Evolutionary conservation across 1,140 invertebrate genomes (phyloP).

Genomic region (Drusus annulatus): DNA sequence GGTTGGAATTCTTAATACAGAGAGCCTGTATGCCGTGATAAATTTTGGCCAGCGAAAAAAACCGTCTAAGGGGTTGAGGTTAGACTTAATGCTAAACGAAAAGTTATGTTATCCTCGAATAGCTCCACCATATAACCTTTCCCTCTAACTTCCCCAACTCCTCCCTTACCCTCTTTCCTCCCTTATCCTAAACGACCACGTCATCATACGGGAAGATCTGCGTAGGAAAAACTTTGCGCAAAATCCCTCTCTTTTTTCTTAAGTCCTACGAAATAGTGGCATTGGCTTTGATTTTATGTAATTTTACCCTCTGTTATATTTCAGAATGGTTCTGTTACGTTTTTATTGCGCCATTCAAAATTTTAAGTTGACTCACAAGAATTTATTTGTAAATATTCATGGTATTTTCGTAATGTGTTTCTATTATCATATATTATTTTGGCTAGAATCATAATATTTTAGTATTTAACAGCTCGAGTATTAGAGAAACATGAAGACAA

Average conservation of each 20-base stretch:
- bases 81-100: conserved; percentile 59
- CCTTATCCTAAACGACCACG: conserved; percentile 30
- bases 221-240: conserved; percentile 15
- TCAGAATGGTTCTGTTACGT: conserved; percentile 11
- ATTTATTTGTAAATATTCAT: no score
- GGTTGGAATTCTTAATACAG: neutral
- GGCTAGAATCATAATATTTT: no score
- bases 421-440: no score
- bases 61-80: conserved; percentile 34
- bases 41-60: conserved; percentile 52
- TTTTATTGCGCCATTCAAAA: conserved; percentile 20
- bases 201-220: conserved; percentile 40
- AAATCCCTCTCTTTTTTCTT: conserved; percentile 10
- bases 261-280: conserved; percentile 40
- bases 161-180: neutral
- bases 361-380: neutral
- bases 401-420: no score
- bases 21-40: conserved; percentile 40
- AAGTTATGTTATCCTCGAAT: conserved; percentile 59
- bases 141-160: neutral
- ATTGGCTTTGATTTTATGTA: conserved; percentile 38
- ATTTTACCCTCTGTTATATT: conserved; percentile 14
- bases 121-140: conserved; percentile 47
- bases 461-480: no score
- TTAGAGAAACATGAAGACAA: no score